Percentiles rank a stretch among this genome's conserved stretches.
These are phyloP conservation scores for Colletes gigas DNA, from an alignment of 1,140 invertebrate species.

Conservation along the genomic window DNA sequence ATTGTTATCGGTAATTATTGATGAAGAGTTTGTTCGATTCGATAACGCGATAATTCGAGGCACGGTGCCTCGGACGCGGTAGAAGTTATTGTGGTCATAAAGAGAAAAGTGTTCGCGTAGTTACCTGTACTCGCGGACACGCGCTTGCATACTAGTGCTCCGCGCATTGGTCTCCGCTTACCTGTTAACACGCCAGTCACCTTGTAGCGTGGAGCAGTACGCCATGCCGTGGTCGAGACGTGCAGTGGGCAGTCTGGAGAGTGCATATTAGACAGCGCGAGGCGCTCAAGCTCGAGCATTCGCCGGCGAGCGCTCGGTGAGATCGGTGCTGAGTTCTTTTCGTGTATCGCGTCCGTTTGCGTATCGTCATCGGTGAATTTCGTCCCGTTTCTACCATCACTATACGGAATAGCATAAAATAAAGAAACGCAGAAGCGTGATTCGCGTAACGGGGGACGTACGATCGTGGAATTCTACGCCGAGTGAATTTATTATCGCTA, in stretches of 20 bases:
- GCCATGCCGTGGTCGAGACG: slow-evolving; percentile 51
- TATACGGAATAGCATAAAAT: neutral
- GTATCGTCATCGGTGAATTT: slow-evolving; percentile 13
- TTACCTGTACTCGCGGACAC: slow-evolving; percentile 34
- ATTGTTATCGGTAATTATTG: neutral
- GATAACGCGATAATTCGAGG: slow-evolving; percentile 1
- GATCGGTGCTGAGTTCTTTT: slow-evolving; percentile 43
- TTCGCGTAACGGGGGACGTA: neutral
- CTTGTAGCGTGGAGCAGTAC: slow-evolving; percentile 58
- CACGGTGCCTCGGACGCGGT: neutral
- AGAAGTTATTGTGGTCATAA: neutral
- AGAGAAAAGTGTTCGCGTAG: neutral
- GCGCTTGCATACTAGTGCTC: slow-evolving; percentile 48
- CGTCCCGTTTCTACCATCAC: neutral
- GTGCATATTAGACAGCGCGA: slow-evolving; percentile 72
- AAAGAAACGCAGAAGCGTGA: neutral
- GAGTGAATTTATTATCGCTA: slow-evolving; percentile 34
- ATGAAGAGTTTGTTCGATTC: neutral
- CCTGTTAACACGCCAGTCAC: slow-evolving; percentile 71
- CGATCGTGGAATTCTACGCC: neutral
- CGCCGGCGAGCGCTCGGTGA: slow-evolving; percentile 71
- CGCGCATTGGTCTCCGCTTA: slow-evolving; percentile 57
- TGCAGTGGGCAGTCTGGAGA: slow-evolving; percentile 60
- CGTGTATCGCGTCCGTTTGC: slow-evolving; percentile 22
- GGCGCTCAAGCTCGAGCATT: slow-evolving; percentile 67